Conservation (phyloP, 2,797 vertebrate species). For the Dryobates pubescens region DNA sequence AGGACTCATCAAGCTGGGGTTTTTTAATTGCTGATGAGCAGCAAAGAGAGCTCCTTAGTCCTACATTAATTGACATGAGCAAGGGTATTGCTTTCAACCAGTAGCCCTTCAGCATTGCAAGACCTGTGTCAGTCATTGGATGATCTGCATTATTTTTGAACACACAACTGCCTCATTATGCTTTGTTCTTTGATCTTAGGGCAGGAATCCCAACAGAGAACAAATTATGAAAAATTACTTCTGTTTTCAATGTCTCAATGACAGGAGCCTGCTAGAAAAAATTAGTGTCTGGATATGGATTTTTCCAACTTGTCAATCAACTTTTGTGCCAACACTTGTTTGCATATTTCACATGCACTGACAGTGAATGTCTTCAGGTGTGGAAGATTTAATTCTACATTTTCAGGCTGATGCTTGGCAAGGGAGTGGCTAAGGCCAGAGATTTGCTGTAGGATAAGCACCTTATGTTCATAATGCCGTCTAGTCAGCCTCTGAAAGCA, state of each 20-base stretch:
- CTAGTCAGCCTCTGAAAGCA: constrained; percentile 77
- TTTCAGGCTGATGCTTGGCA: neutral
- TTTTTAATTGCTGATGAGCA: neutral
- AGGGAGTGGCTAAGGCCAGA: constrained; percentile 75
- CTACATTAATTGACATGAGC: neutral
- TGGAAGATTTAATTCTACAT: neutral
- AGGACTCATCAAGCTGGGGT: neutral
- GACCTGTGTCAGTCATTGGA: neutral
- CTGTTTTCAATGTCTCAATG: neutral
- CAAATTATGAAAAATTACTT: neutral
- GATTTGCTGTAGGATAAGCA: constrained; percentile 83
- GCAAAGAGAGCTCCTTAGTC: neutral
- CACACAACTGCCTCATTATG: neutral
- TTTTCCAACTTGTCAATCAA: neutral
- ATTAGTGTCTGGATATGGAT: neutral
- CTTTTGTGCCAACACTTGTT: neutral
- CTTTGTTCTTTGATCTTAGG: neutral
- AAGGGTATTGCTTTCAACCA: neutral
- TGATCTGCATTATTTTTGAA: neutral
- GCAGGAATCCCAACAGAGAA: neutral
- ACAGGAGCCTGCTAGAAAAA: neutral
- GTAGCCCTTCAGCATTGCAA: neutral
- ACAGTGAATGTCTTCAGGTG: neutral
- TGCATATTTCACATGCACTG: neutral
- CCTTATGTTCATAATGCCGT: constrained; percentile 78